Percentiles rank a stretch among this genome's conserved stretches.
These are phyloP conservation scores for Salvelinus fontinalis DNA, from an alignment of 2,113 vertebrate species.

Conservation along the genomic window DNA sequence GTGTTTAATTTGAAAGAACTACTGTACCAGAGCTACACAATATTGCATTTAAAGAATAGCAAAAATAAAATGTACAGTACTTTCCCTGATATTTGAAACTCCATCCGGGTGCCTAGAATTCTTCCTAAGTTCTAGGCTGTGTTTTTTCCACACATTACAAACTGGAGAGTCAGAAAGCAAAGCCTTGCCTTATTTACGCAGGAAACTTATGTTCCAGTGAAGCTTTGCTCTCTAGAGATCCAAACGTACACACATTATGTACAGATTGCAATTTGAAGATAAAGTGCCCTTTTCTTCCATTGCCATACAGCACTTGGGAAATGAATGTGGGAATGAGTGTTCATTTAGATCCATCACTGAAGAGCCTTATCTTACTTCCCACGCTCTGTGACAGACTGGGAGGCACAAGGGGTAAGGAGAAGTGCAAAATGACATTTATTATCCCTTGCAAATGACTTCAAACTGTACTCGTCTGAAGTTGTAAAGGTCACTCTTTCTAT, in stretches of 20 bases:
- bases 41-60: no score
- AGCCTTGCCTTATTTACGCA: neutral
- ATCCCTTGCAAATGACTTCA: constrained; percentile 16
- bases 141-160: neutral
- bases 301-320: neutral
- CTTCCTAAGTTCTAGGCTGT: neutral
- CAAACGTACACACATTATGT: neutral
- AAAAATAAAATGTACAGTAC: neutral
- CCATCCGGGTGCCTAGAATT: neutral
- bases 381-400: constrained; percentile 9
- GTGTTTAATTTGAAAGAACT: no score
- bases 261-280: neutral
- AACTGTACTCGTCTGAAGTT: constrained; percentile 32
- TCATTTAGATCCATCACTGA: neutral
- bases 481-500: constrained; percentile 38
- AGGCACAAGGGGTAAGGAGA: neutral
- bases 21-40: no score
- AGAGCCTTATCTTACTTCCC: constrained; percentile 3
- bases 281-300: neutral
- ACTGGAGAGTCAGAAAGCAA: neutral
- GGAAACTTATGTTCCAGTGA: neutral
- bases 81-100: neutral
- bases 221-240: neutral
- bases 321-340: neutral
- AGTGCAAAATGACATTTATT: constrained; percentile 27